Base-by-base conservation (phyloP, 2,797 vertebrate genomes). In the Euphonia xanthogaster region DNA sequence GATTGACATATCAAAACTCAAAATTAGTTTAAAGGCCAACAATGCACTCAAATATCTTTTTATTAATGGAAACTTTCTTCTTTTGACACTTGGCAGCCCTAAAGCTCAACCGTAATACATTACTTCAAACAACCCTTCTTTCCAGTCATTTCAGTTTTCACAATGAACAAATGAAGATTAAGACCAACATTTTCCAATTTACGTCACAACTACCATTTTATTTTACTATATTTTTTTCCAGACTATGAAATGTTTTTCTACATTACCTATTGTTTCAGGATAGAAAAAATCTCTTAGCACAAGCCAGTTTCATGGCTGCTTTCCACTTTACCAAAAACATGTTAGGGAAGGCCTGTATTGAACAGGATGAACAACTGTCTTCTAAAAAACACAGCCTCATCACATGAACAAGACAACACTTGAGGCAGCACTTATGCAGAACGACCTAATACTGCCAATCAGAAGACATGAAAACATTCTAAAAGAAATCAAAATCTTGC, bases 361-460 rank as follows among this genome's bases (percentile, higher is more conserved):
- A 88, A 80, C 12, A 45, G 76, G 33, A 73, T 9, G 30, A 90
- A 63, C 27, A 78, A 53, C 31, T 53, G 27, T 28, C 22, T 60
- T n/a, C 33, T 51, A 68, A 70, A 84, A 83, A 50, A 22, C 24
- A 48, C 44, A 85, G 67, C 9, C 60, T 62, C 18, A 18, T 30
- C n/a, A 33, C 5, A 60, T 1, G 0, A 40, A 10, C 62, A 67
- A 37, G 54, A 71, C 1, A 19, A 60, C n/a, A 42, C 24, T 0
- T 73, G 15, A 66, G 60, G 67, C 40, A 92, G 63, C 31, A 55
- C 19, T 45, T 42, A 58, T 28, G 33, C 53, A 79, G 22, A 88
- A 73, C 14, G 40, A 90, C 30, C 35, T 20, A 77, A 71, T 47
- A 72, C 19, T 74, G 58, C 7, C 39, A 80, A 42, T 20, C 15